phyloP scores from a whole-genome alignment of 2,888 invertebrate species.

The Altica lythri region DNA sequence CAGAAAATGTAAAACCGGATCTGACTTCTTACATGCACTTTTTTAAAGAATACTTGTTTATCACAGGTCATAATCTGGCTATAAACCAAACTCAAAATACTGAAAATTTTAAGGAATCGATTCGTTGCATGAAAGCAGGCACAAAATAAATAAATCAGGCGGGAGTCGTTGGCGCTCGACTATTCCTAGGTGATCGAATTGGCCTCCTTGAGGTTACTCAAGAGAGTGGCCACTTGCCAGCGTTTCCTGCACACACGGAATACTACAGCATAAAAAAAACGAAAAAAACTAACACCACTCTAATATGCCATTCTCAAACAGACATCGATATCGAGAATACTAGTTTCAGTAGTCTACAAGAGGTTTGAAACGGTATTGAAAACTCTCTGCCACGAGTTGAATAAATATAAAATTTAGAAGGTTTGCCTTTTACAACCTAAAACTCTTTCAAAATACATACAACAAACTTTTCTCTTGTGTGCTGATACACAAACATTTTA shows the following conservation, averaged over 20 bases:
- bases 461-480: no score
- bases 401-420: no score
- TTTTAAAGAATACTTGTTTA: conserved; percentile 36
- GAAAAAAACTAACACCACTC: not conserved
- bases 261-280: conserved; percentile 10
- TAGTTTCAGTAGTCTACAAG: not conserved
- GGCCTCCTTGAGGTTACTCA: conserved; percentile 24
- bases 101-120: conserved; percentile 43
- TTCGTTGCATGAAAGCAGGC: conserved; percentile 38
- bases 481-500: no score
- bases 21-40: conserved; percentile 29
- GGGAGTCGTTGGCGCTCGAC: conserved; percentile 32
- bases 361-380: not conserved
- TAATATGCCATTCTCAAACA: conserved; percentile 9
- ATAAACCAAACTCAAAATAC: conserved; percentile 38
- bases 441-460: no score
- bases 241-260: conserved; percentile 13
- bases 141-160: conserved; percentile 42
- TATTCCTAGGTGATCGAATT: conserved; percentile 37
- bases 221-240: conserved; percentile 36
- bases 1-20: no score
- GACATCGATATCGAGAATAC: conserved; percentile 7
- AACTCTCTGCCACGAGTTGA: no score
- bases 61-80: conserved; percentile 33
- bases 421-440: no score